A percentile compares a stretch with the other conserved stretches of the same genome.
phyloP scores from a whole-genome alignment of 2,113 vertebrate genomes.

The Leptocoma aspasia region DNA sequence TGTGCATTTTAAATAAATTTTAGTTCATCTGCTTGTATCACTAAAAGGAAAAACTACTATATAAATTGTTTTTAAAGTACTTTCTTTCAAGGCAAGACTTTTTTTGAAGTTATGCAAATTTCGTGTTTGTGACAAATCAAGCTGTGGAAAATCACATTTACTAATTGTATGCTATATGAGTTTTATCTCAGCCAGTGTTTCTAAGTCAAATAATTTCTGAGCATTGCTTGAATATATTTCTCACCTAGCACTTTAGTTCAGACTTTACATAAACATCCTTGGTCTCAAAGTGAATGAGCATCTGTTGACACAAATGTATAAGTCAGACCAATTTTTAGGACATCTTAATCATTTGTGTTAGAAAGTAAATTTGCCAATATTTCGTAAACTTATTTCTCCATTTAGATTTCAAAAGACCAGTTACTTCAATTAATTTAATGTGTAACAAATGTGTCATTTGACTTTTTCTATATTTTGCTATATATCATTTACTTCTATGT shows the following conservation, averaged over 20 bases:
- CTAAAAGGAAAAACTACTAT: neutral
- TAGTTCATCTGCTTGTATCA: neutral
- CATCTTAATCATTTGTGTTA: neutral
- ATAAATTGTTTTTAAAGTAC: neutral
- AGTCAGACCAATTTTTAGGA: neutral
- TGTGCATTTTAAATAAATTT: neutral
- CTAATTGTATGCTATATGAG: neutral
- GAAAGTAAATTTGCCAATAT: neutral
- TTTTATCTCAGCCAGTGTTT: neutral
- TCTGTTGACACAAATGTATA: neutral
- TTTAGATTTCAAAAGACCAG: neutral
- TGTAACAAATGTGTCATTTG: neutral
- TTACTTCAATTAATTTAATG: neutral
- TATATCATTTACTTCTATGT: neutral
- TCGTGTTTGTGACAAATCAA: neutral
- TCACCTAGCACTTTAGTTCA: neutral
- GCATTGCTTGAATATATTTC: neutral
- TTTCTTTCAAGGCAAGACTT: neutral
- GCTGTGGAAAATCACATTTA: neutral
- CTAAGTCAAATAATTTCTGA: neutral
- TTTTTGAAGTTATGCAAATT: neutral
- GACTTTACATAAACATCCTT: neutral
- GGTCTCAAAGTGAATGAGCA: neutral
- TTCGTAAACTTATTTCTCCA: neutral
- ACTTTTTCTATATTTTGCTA: neutral